Evolutionary conservation across 2,797 vertebrate genomes (phyloP).

Genomic region (Melanotaenia parkinsoni): DNA sequence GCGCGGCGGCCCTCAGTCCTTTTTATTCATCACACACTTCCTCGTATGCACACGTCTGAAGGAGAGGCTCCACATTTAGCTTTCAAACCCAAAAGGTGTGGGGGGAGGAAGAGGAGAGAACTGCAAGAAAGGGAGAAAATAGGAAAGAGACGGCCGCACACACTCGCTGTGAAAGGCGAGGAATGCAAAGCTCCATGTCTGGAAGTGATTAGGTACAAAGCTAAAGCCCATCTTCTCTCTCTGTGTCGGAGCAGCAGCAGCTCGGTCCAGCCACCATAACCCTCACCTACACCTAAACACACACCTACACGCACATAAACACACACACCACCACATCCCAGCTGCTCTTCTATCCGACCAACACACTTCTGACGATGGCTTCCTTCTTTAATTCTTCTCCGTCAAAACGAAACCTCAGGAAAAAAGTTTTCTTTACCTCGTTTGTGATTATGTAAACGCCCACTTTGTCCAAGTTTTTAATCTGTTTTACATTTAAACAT

Average conservation of each 20-base stretch:
- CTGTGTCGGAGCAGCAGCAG: constrained; percentile 47
- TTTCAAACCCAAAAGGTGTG: constrained; percentile 64
- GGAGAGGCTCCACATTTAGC: constrained; percentile 54
- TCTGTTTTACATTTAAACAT: too few species aligned
- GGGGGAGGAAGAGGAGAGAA: neutral
- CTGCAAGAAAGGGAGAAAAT: neutral
- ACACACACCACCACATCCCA: constrained; percentile 4
- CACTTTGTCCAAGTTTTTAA: too few species aligned
- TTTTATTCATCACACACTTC: constrained; percentile 71
- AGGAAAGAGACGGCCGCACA: constrained; percentile 3
- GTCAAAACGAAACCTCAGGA: too few species aligned
- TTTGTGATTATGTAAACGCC: too few species aligned
- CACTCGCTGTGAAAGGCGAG: constrained; percentile 25
- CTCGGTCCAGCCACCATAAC: constrained; percentile 35
- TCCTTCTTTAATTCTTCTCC: too few species aligned
- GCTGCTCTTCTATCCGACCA: too few species aligned
- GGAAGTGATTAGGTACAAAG: constrained; percentile 73
- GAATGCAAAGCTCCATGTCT: constrained; percentile 74
- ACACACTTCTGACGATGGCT: too few species aligned
- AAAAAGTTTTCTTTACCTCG: too few species aligned
- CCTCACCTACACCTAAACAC: constrained; percentile 26
- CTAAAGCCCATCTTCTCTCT: constrained; percentile 65
- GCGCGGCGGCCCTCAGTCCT: constrained; percentile 60
- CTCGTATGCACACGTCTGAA: constrained; percentile 38
- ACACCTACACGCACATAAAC: constrained; percentile 22